Evolutionary conservation across 2,113 vertebrate genomes (phyloP).

Genomic region (Takifugu flavidus): DNA sequence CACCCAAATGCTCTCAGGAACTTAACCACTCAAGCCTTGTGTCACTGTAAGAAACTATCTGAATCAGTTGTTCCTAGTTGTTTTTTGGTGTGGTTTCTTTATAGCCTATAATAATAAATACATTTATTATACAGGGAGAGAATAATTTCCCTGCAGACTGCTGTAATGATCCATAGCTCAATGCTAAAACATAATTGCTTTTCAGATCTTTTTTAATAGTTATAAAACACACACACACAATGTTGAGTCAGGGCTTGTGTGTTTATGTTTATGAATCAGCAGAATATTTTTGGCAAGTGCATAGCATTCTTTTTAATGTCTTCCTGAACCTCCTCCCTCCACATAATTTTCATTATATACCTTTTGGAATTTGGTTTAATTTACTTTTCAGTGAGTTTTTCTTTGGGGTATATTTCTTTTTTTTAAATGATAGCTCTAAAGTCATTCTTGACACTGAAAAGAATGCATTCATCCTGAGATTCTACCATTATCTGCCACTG

Average conservation of each 20-base stretch:
- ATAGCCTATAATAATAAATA: background rate
- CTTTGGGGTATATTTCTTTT: no score
- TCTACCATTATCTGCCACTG: background rate
- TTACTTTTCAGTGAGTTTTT: no score
- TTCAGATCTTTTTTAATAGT: background rate
- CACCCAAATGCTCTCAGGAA: slow-evolving; percentile 45
- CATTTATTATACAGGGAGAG: no score
- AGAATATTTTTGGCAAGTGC: background rate
- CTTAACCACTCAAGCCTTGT: slow-evolving; percentile 32
- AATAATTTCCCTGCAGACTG: no score
- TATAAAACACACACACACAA: background rate
- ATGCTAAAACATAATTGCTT: slow-evolving; percentile 4
- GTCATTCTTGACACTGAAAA: background rate
- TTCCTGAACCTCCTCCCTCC: background rate
- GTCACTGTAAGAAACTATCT: slow-evolving; percentile 2
- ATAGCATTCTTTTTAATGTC: background rate
- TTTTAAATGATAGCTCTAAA: background rate
- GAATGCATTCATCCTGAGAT: background rate
- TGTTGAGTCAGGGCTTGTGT: background rate
- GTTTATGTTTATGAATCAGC: background rate
- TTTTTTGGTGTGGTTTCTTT: slow-evolving; percentile 5
- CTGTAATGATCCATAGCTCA: background rate
- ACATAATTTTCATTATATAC: no score
- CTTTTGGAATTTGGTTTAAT: background rate
- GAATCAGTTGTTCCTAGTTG: background rate